These are phyloP conservation scores for Prosopocoilus inquinatus DNA, from an alignment of 2,888 invertebrate genomes.

Conservation along the genomic window DNA sequence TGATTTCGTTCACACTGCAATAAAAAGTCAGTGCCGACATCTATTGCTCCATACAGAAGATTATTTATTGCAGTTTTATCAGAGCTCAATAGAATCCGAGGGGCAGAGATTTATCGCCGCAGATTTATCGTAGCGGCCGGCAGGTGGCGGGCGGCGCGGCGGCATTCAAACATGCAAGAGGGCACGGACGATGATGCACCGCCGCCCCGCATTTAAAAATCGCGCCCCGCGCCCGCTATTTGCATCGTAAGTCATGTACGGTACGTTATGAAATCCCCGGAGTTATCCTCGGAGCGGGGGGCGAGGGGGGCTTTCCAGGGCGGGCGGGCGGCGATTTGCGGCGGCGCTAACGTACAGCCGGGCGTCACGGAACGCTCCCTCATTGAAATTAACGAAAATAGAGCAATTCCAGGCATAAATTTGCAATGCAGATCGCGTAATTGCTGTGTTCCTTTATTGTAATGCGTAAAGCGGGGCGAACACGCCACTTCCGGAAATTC, in stretches of 20 bases:
- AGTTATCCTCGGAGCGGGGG: not conserved
- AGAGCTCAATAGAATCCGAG: too few species aligned
- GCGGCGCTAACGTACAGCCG: conserved; percentile 10
- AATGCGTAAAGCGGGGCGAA: conserved; percentile 15
- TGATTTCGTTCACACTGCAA: too few species aligned
- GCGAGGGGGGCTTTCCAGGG: not conserved
- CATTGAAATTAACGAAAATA: conserved; percentile 9
- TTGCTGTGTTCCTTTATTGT: conserved; percentile 18
- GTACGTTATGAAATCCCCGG: too few species aligned
- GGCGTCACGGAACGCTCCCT: conserved; percentile 12
- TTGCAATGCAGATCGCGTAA: conserved; percentile 16
- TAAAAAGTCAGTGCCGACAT: too few species aligned
- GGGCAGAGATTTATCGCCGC: too few species aligned
- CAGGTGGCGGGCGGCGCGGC: not conserved
- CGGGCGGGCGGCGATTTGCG: conserved; percentile 11
- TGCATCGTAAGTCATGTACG: too few species aligned
- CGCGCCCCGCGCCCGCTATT: not conserved
- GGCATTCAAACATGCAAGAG: not conserved
- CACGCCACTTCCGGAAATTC: conserved; percentile 12
- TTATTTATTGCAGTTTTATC: too few species aligned
- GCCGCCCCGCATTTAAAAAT: too few species aligned
- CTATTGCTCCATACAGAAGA: too few species aligned
- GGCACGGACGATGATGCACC: not conserved
- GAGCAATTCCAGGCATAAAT: conserved; percentile 16
- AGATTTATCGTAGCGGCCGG: not conserved